Evolutionary conservation across 2,113 vertebrate species (phyloP), one percentile per base, ranked within the genome.

Genomic region (Menidia beryllina): DNA sequence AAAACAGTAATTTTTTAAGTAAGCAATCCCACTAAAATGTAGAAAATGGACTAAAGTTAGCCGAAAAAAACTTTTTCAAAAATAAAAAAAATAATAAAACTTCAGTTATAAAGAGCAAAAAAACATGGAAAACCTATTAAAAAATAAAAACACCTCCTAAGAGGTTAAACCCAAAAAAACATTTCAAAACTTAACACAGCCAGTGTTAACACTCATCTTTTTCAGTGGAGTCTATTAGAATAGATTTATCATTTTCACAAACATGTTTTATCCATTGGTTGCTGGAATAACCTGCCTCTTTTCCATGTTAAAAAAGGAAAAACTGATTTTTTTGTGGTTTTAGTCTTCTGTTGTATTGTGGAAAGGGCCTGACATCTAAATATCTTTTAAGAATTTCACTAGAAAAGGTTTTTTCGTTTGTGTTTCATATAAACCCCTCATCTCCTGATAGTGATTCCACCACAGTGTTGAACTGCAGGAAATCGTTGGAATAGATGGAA

Each of bases 1-100:
- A 57, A 83, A 81, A 69, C 43, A 55, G 61, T 30, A 30, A 36
- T 63, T 20, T 27, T 51, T 45, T 75, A 77, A 79, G 76, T 83
- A 79, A 85, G 86, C 64, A 57, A 55, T 79, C 72, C 53, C 49
- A 68, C 52, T 54, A 34, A 81, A 83, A 3, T 30, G 59, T 72
- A 75, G 39, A 59, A 67, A 38, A 66, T 45, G 66, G 62, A 77
- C 53, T 48, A 62, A 72, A 74, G 9, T 60, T 53, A 69, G n/a
- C 47, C n/a, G 41, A 75, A 64, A 76, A 76, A 34, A 34, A 66
- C 23, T 20, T 66, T 34, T 3, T 27, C 62, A 69, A 69, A 70
- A 21, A 36, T 45, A 27, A 38, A 67, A 69, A 69, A 70, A 21
- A 36, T 45, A 27, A 69, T 61, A 79, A 68, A 79, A 45, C 34